Conservation (phyloP, 2,113 vertebrate genomes). For the Vidua chalybeata region DNA sequence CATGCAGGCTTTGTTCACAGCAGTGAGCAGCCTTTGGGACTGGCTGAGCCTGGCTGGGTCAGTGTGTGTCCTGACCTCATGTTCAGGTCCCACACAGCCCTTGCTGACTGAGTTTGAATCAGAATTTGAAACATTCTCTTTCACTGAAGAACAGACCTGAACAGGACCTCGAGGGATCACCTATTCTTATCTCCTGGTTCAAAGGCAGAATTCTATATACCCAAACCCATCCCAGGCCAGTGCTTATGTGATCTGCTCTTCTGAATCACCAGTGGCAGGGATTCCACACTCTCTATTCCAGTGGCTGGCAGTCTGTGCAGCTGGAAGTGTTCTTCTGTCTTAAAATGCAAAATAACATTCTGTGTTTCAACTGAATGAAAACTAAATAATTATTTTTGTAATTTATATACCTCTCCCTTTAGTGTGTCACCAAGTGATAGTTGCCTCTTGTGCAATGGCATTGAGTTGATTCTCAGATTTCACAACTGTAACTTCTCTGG, state of each 20-base stretch:
- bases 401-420: background rate
- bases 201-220: background rate
- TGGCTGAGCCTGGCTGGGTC: background rate
- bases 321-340: background rate
- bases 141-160: background rate
- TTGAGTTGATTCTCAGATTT: background rate
- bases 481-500: background rate
- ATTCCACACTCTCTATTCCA: background rate
- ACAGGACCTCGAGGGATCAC: background rate
- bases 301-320: background rate
- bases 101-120: background rate
- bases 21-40: background rate
- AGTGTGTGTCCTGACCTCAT: fast-evolving
- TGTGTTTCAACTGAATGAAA: background rate
- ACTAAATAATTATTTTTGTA: background rate
- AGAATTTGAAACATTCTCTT: background rate
- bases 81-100: background rate
- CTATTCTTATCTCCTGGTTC: background rate
- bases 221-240: background rate
- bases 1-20: background rate
- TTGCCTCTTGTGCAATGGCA: background rate
- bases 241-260: background rate
- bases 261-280: background rate
- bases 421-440: background rate
- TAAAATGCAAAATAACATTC: background rate